Percentiles rank a stretch among this genome's conserved stretches.
Conservation (phyloP, 1,140 invertebrate species). For the Caenorhabditis tropicalis region DNA sequence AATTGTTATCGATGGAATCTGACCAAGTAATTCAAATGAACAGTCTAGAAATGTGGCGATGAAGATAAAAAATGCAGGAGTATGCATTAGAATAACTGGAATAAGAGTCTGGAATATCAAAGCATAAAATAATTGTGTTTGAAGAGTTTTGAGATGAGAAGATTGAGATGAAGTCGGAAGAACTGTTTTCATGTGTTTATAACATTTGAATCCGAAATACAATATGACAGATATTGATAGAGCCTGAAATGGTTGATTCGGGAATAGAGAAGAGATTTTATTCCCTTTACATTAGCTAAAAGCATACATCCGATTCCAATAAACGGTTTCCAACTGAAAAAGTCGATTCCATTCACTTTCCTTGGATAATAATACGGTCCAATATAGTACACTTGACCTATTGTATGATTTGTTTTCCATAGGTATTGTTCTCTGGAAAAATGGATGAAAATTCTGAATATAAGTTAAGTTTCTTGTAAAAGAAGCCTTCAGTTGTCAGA, state of each 20-base stretch:
- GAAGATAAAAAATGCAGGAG: background rate
- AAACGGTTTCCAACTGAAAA: background rate
- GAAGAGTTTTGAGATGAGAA: background rate
- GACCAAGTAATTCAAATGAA: background rate
- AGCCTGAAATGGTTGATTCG: background rate
- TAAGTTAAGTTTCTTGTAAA: too few species aligned
- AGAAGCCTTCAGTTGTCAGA: too few species aligned
- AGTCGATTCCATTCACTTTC: background rate
- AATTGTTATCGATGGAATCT: background rate
- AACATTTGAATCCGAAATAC: background rate
- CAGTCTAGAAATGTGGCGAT: background rate
- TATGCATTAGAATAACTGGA: background rate
- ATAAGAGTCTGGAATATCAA: background rate
- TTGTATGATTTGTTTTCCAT: background rate
- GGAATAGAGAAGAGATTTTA: too few species aligned
- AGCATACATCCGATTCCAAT: background rate
- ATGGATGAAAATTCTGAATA: too few species aligned
- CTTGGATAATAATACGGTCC: background rate
- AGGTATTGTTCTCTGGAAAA: background rate
- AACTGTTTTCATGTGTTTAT: background rate
- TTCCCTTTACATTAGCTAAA: background rate
- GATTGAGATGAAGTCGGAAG: background rate
- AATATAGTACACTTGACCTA: background rate
- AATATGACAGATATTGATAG: background rate
- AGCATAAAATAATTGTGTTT: slow-evolving; percentile 28